phyloP scores from a whole-genome alignment of 1,140 invertebrate genomes.

The Chironomus striatipennis region DNA sequence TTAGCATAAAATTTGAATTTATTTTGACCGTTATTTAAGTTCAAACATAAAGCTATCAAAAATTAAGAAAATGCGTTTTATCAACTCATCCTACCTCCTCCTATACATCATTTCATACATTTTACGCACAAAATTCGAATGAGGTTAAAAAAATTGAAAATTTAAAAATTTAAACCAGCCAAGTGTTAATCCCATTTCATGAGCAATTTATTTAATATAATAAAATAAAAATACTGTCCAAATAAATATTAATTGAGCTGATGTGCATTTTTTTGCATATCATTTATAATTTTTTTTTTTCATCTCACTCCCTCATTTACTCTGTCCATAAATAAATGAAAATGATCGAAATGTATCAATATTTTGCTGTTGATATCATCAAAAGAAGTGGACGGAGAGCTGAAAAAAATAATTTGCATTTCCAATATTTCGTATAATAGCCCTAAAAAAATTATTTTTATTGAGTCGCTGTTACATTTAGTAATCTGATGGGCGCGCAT shows the following conservation, averaged over 20 bases:
- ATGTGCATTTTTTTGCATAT: constrained; percentile 9
- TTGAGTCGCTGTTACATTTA: too few relatives aligned
- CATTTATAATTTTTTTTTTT: neutral
- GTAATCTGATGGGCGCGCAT: neutral
- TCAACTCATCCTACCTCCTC: too few relatives aligned
- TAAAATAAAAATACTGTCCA: constrained; percentile 3
- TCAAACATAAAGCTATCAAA: too few relatives aligned
- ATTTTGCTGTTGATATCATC: neutral
- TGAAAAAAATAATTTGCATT: neutral
- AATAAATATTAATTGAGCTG: constrained; percentile 22
- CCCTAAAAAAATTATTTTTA: too few relatives aligned
- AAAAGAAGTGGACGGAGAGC: neutral
- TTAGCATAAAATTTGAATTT: too few relatives aligned
- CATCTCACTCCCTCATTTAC: neutral
- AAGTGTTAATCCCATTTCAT: constrained; percentile 21
- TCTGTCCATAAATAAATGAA: neutral
- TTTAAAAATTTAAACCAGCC: neutral
- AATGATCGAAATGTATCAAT: constrained; percentile 20
- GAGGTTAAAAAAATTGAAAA: too few relatives aligned
- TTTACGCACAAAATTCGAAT: too few relatives aligned
- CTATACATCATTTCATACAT: too few relatives aligned
- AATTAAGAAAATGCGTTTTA: too few relatives aligned
- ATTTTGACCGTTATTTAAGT: too few relatives aligned
- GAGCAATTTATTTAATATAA: constrained; percentile 19
- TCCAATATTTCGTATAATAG: neutral